A percentile compares a stretch with the other conserved stretches of the same genome.
phyloP scores from a whole-genome alignment of 2,113 vertebrate genomes.

The Nothoprocta pentlandii region DNA sequence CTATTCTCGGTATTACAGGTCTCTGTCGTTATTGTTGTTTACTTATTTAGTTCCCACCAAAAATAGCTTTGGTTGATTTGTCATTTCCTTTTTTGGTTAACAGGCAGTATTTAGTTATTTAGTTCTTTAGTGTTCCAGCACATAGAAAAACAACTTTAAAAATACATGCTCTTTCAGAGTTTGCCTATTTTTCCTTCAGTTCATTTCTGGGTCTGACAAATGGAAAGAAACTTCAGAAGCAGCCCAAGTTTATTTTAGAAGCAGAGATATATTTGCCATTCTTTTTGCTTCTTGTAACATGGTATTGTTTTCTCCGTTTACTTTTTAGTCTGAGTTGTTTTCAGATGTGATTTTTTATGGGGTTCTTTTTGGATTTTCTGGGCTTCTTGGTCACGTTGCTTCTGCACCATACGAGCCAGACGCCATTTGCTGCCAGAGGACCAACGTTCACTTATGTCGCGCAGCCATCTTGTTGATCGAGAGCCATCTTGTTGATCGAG shows the following conservation, averaged over 20 bases:
- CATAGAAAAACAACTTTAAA: neutral
- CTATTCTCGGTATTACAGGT: neutral
- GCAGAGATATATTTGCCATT: neutral
- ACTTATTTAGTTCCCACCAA: neutral
- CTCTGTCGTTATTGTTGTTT: slow-evolving; percentile 19
- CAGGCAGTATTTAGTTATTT: neutral
- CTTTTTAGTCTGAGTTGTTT: neutral
- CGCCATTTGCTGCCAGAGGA: neutral
- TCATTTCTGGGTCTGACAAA: neutral
- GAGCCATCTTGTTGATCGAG: no score
- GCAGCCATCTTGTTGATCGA: neutral
- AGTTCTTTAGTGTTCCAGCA: neutral
- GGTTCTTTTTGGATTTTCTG: neutral
- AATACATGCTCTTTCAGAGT: neutral
- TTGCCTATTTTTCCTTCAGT: neutral
- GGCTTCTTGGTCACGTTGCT: neutral
- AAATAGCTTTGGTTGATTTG: neutral
- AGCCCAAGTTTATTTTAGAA: neutral
- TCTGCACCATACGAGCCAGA: neutral
- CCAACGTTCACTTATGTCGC: neutral
- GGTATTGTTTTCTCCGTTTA: neutral
- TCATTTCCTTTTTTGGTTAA: neutral
- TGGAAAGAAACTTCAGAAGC: neutral
- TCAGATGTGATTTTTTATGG: neutral
- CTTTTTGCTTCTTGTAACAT: rapidly evolving